A percentile compares a stretch with the other conserved stretches of the same genome.
Conservation (phyloP, 30 jellyfish, hydroid and myxozoan species). For the Cassiopea xamachana region DNA sequence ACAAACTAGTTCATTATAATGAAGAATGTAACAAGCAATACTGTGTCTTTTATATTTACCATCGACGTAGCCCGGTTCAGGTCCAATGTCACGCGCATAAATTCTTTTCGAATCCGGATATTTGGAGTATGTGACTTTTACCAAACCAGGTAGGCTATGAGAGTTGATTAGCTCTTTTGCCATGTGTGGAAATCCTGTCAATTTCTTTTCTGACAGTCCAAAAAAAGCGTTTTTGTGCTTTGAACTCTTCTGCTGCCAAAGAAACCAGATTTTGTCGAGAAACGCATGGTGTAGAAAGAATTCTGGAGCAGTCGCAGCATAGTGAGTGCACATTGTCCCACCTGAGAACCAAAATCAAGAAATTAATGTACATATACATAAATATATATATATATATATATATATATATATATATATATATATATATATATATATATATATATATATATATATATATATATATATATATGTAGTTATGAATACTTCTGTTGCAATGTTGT, state of each 20-base stretch:
- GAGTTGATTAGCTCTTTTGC: constrained; percentile 76
- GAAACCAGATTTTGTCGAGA: constrained; percentile 92
- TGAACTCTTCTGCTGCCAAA: constrained; percentile 86
- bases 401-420: too few species aligned
- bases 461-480: too few species aligned
- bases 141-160: constrained; percentile 83
- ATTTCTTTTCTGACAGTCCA: constrained; percentile 46
- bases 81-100: constrained; percentile 36
- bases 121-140: constrained; percentile 72
- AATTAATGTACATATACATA: background rate
- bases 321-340: constrained; percentile 98
- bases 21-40: too few species aligned
- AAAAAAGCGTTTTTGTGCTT: constrained; percentile 79
- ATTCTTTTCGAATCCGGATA: constrained; percentile 50
- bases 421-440: too few species aligned
- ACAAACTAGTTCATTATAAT: too few species aligned
- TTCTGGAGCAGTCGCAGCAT: constrained; percentile 95
- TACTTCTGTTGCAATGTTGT: too few species aligned
- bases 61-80: constrained; percentile 53
- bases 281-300: constrained; percentile 89
- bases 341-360: constrained; percentile 17
- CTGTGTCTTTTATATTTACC: constrained; percentile 19
- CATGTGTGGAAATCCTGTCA: constrained; percentile 79
- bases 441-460: too few species aligned
- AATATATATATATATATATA: too few species aligned